phyloP scores from a whole-genome alignment of 1,140 invertebrate species.

The Bathynomus jamesi region DNA sequence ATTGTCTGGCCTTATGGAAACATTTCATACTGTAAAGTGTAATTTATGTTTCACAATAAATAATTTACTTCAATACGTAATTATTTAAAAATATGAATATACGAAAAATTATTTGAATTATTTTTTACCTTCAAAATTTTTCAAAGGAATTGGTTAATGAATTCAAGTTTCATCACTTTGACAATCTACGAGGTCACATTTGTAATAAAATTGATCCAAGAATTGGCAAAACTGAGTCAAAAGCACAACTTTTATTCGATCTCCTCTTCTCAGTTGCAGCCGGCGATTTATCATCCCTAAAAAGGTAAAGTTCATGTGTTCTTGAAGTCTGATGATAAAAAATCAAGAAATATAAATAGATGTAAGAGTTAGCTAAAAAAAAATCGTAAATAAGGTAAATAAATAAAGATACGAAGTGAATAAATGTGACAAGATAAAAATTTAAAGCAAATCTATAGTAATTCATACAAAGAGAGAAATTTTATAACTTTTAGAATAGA shows the following conservation, averaged over 20 bases:
- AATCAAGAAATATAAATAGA: background rate
- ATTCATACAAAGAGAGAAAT: too few relatives aligned
- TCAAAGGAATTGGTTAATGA: constrained; percentile 46
- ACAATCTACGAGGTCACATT: constrained; percentile 49
- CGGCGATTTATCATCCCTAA: constrained; percentile 49
- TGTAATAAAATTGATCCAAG: constrained; percentile 47
- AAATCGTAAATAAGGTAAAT: too few relatives aligned
- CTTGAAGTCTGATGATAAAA: background rate
- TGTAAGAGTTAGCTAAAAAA: background rate
- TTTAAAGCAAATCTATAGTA: too few relatives aligned
- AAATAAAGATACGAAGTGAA: background rate
- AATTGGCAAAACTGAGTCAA: constrained; percentile 43
- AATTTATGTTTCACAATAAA: too few relatives aligned
- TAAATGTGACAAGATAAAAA: too few relatives aligned
- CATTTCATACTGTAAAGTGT: too few relatives aligned
- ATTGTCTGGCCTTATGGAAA: too few relatives aligned
- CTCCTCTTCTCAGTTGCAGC: constrained; percentile 51
- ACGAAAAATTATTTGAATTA: too few relatives aligned
- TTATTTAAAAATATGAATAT: too few relatives aligned
- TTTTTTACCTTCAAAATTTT: too few relatives aligned
- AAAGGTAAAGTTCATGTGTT: constrained; percentile 42
- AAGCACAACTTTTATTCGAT: constrained; percentile 46
- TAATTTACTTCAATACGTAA: too few relatives aligned
- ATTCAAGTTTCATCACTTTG: constrained; percentile 57
- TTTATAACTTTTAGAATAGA: too few relatives aligned